Evolutionary conservation across 2,113 vertebrate species (phyloP).

Genomic region (Camelus dromedarius): DNA sequence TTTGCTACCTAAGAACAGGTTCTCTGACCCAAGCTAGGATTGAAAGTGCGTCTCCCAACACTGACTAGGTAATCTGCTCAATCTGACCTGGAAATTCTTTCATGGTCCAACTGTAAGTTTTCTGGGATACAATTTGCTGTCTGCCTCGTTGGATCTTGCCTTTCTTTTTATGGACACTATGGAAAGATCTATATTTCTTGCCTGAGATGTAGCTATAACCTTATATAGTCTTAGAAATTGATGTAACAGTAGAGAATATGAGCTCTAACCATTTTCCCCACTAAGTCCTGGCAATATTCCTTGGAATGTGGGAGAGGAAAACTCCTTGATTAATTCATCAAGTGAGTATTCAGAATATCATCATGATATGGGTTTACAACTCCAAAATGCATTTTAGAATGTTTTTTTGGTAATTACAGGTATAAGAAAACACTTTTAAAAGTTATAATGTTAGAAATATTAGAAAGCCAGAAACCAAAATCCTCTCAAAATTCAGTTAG

Average conservation of each 20-base stretch:
- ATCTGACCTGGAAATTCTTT: not conserved
- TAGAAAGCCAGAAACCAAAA: conserved; percentile 1
- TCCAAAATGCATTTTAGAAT: not conserved
- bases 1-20: not conserved
- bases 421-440: not conserved
- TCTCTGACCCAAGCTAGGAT: not conserved
- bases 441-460: not conserved
- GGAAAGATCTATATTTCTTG: conserved; percentile 1
- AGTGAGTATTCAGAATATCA: conserved; percentile 13
- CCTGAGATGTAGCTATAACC: not conserved
- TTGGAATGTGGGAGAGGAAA: not conserved
- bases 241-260: not conserved
- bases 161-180: conserved; percentile 30
- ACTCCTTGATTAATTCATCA: not conserved
- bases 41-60: not conserved
- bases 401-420: not conserved
- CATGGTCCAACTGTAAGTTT: not conserved
- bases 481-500: conserved; percentile 8
- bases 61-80: not conserved
- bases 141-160: not conserved
- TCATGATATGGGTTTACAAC: not conserved
- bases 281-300: conserved; percentile 9
- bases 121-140: not conserved
- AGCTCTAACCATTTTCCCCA: not conserved
- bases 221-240: not conserved